Evolutionary conservation across 2,888 invertebrate genomes (phyloP).

Genomic region (Steinernema carpocapsae): DNA sequence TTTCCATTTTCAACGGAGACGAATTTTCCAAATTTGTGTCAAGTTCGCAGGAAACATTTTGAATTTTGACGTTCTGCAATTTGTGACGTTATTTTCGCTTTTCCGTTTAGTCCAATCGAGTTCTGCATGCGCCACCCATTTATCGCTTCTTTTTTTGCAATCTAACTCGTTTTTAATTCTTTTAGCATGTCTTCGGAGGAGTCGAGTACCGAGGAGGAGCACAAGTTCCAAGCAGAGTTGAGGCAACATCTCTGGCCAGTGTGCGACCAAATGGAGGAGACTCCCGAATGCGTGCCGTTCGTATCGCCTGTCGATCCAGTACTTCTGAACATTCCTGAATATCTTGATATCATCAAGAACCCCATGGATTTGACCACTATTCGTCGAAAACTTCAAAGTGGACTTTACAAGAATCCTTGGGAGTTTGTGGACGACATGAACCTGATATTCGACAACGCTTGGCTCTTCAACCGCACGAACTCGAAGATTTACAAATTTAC

Average conservation of each 20-base stretch:
- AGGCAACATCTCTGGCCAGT: slow-evolving; percentile 90
- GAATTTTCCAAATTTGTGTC: too few relatives aligned
- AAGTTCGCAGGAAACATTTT: too few relatives aligned
- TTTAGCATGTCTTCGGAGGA: not conserved
- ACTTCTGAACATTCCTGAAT: slow-evolving; percentile 72
- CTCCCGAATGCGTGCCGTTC: slow-evolving; percentile 92
- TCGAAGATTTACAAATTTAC: slow-evolving; percentile 96
- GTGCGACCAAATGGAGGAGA: slow-evolving; percentile 86
- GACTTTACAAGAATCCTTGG: slow-evolving; percentile 95
- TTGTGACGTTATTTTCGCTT: too few relatives aligned
- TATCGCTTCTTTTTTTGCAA: too few relatives aligned
- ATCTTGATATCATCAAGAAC: slow-evolving; percentile 75
- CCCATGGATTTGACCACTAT: slow-evolving; percentile 96
- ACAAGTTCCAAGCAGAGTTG: slow-evolving; percentile 89
- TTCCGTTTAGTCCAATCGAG: too few relatives aligned
- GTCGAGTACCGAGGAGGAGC: slow-evolving; percentile 62
- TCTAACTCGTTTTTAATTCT: too few relatives aligned
- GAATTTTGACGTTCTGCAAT: too few relatives aligned
- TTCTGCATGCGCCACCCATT: too few relatives aligned
- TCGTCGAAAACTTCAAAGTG: slow-evolving; percentile 86
- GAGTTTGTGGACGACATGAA: slow-evolving; percentile 98
- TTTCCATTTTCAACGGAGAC: too few relatives aligned
- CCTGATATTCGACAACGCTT: slow-evolving; percentile 99
- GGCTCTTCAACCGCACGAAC: slow-evolving; percentile 98
- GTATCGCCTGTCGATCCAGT: slow-evolving; percentile 94